A percentile compares a stretch with the other conserved stretches of the same genome.
These are phyloP conservation scores for Larimichthys polyactis DNA, from an alignment of 2,113 vertebrate genomes.

Conservation along the genomic window DNA sequence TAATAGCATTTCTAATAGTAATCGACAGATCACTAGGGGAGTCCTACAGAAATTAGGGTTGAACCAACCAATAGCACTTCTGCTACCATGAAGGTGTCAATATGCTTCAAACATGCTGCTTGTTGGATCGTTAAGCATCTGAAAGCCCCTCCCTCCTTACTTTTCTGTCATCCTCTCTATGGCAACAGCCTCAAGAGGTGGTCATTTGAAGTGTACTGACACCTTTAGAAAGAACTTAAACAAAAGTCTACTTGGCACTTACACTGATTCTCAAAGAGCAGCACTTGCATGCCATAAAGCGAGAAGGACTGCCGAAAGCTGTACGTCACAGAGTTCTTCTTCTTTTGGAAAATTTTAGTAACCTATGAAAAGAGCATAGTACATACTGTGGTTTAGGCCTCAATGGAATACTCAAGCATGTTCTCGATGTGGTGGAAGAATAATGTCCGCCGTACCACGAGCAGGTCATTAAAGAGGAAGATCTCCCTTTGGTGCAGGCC, in stretches of 20 bases:
- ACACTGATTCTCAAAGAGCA: constrained; percentile 98
- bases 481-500: constrained; percentile 97
- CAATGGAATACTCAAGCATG: not conserved
- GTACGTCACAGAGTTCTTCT: constrained; percentile 98
- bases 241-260: constrained; percentile 73
- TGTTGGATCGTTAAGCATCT: not conserved
- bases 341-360: constrained; percentile 99
- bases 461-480: constrained; percentile 98
- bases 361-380: constrained; percentile 83
- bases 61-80: not conserved
- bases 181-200: no score
- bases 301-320: constrained; percentile 98
- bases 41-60: not conserved
- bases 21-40: not conserved
- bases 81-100: not conserved
- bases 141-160: not conserved
- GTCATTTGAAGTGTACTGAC: not conserved
- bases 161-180: not conserved
- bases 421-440: constrained; percentile 19
- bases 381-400: not conserved
- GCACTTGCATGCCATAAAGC: constrained; percentile 95
- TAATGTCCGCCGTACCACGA: constrained; percentile 88
- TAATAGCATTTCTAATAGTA: not conserved
- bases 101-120: not conserved
- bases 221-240: not conserved